Evolutionary conservation across 2,888 invertebrate species (phyloP), one percentile per base, ranked within the genome.

Genomic region (Heliothis peltigera): DNA sequence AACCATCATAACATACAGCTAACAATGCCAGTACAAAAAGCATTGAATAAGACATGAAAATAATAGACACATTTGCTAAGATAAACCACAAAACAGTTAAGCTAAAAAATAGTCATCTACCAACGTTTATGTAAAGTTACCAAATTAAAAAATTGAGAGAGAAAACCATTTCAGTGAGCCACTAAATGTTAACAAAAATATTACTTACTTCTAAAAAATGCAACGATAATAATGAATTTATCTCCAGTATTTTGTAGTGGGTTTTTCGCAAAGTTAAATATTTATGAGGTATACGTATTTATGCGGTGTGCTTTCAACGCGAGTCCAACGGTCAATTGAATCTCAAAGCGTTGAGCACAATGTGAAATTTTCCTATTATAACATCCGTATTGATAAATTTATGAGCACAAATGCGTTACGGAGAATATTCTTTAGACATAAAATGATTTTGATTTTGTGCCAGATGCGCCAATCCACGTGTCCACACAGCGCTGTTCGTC

Each of bases 301-400:
- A 83, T 81, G 77, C 80, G 43, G 65, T 70, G 58, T 71, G 67
- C 75, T 67, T 77, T 73, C 73, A 64, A 77, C 73, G 77, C 65
- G 58, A 75, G 61, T 58, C 69, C 62, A 79, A 76, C 85, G 84
- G 81, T 85, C 84, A 81, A 86, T 83, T 87, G 85, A 77, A 71
- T 84, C 82, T 82, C 86, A 86, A 87, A 86, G 86, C 80, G 79
- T 72, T 74, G 77, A 82, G 77, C 83, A 85, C 78, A 80, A 83
- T 83, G 79, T 82, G 84, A 82, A 84, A 82, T 76, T 83, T 82
- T 79, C 77, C 80, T 84, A 86, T 84, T 81, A 82, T 81, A 81
- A 79, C 83, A 80, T 68, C 69, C 71, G 77, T 77, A 79, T 77
- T 75, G 72, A 77, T 81, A 77, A 79, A 80, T 81, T 77, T 73